A percentile compares a stretch with the other conserved stretches of the same genome.
phyloP scores from a whole-genome alignment of 2,113 vertebrate species.

The Astatotilapia flaviijosephi region DNA sequence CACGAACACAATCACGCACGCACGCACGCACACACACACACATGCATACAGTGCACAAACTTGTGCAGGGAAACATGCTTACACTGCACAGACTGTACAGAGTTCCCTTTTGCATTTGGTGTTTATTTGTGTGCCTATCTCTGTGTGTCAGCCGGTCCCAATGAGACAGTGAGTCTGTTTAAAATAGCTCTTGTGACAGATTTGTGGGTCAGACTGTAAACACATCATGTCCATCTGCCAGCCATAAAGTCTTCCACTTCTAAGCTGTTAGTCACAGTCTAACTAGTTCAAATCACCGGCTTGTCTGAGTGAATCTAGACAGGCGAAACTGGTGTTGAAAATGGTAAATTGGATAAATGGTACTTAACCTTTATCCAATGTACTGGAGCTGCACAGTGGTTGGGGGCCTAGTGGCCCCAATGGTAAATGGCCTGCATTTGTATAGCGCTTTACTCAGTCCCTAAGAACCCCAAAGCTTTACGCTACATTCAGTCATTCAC shows the following conservation, averaged over 20 bases:
- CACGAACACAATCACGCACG: not conserved
- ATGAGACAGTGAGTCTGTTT: not conserved
- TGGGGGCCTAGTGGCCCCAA: not conserved
- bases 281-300: not conserved
- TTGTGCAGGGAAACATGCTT: not conserved
- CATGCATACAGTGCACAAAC: not conserved
- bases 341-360: not conserved
- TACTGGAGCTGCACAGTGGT: not conserved
- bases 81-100: not conserved
- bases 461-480: too few species aligned
- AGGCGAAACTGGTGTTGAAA: not conserved
- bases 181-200: conserved; percentile 5
- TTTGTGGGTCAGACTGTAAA: not conserved
- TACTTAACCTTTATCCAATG: not conserved
- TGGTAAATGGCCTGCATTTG: too few species aligned
- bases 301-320: not conserved
- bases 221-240: not conserved
- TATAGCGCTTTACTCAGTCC: too few species aligned
- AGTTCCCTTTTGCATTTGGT: not conserved
- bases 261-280: not conserved
- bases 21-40: not conserved
- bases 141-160: not conserved
- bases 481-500: too few species aligned
- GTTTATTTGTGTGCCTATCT: not conserved
- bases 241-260: not conserved